Evolutionary conservation across 2,113 vertebrate genomes (phyloP).

Genomic region (Notarius lentiginosus): DNA sequence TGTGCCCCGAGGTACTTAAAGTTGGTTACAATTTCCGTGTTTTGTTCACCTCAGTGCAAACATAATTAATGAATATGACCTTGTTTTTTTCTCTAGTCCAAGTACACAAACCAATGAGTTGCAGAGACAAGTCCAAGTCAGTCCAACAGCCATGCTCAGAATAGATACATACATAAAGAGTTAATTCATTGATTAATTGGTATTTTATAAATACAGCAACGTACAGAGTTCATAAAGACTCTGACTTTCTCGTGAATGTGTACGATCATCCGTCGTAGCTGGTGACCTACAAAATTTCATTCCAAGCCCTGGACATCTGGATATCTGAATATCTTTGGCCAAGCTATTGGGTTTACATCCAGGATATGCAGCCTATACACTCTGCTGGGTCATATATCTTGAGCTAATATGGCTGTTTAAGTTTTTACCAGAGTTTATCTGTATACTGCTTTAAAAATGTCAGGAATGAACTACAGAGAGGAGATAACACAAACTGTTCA

Average conservation of each 20-base stretch:
- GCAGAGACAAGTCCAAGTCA: not conserved
- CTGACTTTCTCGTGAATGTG: not conserved
- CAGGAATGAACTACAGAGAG: conserved; percentile 11
- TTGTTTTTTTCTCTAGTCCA: no score
- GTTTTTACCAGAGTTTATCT: not conserved
- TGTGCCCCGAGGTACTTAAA: no score
- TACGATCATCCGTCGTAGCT: not conserved
- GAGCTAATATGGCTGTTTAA: not conserved
- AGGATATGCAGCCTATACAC: not conserved
- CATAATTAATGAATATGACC: no score
- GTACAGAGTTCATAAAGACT: not conserved
- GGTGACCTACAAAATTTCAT: not conserved
- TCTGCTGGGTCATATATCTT: not conserved
- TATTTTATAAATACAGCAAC: not conserved
- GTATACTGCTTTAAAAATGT: not conserved
- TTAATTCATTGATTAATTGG: not conserved
- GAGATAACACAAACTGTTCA: not conserved
- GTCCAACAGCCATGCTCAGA: not conserved
- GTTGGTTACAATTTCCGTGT: no score
- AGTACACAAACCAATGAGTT: not conserved
- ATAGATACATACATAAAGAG: not conserved
- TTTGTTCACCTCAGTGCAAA: no score
- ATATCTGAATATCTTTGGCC: not conserved
- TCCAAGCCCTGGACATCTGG: not conserved
- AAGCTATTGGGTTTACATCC: not conserved